phyloP scores from a whole-genome alignment of 35 echinoderm and acorn worm species.

The Ophiothrix spiculata region DNA sequence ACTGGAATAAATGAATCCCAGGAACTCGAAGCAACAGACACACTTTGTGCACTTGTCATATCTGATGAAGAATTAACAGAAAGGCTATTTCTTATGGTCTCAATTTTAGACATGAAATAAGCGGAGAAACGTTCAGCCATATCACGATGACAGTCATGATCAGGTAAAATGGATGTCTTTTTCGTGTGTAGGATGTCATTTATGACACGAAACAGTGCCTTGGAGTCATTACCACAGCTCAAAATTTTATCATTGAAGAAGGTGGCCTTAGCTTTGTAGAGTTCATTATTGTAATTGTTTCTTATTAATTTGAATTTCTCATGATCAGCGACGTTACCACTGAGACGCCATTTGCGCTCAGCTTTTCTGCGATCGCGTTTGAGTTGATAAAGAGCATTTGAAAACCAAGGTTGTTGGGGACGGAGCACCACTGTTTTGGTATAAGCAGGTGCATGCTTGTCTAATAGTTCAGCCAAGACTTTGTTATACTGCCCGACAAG shows the following conservation, averaged over 20 bases:
- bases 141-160: slow-evolving; percentile 27
- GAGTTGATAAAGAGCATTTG: background rate
- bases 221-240: slow-evolving; percentile 35
- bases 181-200: slow-evolving; percentile 36
- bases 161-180: slow-evolving; percentile 35
- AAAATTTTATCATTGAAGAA: slow-evolving; percentile 45
- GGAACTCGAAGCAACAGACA: too few relatives aligned
- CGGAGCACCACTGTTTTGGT: background rate
- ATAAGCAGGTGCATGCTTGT: slow-evolving; percentile 18
- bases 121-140: slow-evolving; percentile 27
- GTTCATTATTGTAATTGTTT: slow-evolving; percentile 17
- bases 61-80: too few relatives aligned
- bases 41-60: too few relatives aligned
- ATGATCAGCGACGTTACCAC: background rate
- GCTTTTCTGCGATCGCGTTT: slow-evolving; percentile 6
- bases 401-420: slow-evolving; percentile 23
- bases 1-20: slow-evolving; percentile 11
- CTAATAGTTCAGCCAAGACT: slow-evolving; percentile 1
- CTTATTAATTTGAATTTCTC: slow-evolving; percentile 11
- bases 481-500: slow-evolving; percentile 1
- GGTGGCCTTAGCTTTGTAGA: slow-evolving; percentile 29
- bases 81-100: slow-evolving; percentile 12
- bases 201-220: slow-evolving; percentile 9
- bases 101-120: slow-evolving; percentile 28
- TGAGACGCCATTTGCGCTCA: slow-evolving; percentile 17